phyloP scores from a whole-genome alignment of 2,113 vertebrate genomes.

The Notothenia coriiceps region DNA sequence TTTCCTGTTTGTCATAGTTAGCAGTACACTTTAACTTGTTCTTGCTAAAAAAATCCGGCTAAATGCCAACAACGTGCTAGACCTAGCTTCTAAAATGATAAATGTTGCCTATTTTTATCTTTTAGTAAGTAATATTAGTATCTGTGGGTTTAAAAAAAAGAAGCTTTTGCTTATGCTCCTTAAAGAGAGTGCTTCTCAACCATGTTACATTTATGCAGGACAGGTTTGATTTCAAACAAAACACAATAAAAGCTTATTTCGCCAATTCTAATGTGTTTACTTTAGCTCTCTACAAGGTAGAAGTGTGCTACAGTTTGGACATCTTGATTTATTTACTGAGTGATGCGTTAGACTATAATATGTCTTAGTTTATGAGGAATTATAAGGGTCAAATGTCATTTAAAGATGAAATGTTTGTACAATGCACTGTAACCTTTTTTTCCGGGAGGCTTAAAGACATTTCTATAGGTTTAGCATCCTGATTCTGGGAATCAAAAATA shows the following conservation, averaged over 20 bases:
- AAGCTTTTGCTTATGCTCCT: not conserved
- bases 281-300: not conserved
- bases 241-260: not conserved
- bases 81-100: not conserved
- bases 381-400: not conserved
- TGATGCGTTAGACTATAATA: not conserved
- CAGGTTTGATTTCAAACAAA: not conserved
- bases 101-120: too few relatives aligned
- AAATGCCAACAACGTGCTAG: too few relatives aligned
- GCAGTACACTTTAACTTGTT: not conserved
- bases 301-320: not conserved
- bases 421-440: too few relatives aligned
- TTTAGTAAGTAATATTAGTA: too few relatives aligned
- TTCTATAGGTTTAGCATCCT: too few relatives aligned
- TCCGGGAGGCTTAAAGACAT: too few relatives aligned
- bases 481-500: too few relatives aligned
- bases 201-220: not conserved
- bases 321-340: not conserved
- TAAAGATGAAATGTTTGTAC: not conserved
- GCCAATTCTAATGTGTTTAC: not conserved
- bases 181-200: not conserved
- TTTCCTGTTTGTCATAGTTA: slow-evolving; percentile 33
- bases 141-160: not conserved
- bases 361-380: not conserved
- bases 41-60: not conserved